Evolutionary conservation across 2,888 invertebrate species (phyloP).

Genomic region (Acrobasis repandana): DNA sequence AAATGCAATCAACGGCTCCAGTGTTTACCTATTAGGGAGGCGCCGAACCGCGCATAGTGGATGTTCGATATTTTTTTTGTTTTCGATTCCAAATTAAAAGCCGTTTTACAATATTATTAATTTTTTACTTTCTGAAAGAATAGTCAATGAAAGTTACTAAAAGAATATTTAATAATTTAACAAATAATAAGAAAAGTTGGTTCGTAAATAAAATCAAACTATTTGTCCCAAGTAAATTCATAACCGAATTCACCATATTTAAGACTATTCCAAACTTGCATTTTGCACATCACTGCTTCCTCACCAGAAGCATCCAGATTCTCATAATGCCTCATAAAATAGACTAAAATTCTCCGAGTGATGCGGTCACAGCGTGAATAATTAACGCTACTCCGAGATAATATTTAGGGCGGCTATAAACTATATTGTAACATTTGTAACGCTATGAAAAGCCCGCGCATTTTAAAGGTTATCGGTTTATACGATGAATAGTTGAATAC

Average conservation of each 20-base stretch:
- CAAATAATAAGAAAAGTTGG: too few species aligned
- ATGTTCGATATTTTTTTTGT: too few species aligned
- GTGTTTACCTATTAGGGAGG: slow-evolving; percentile 26
- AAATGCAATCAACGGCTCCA: slow-evolving; percentile 37
- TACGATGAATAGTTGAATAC: neutral
- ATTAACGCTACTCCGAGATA: slow-evolving; percentile 5
- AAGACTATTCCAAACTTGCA: too few species aligned
- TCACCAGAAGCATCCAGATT: neutral
- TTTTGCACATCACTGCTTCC: neutral
- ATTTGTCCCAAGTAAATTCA: too few species aligned
- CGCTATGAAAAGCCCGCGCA: neutral
- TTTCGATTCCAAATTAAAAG: too few species aligned
- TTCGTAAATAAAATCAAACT: too few species aligned
- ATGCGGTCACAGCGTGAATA: slow-evolving; percentile 1
- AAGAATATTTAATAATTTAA: too few species aligned
- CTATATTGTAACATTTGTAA: slow-evolving; percentile 7
- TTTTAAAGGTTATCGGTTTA: slow-evolving; percentile 7
- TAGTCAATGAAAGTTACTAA: too few species aligned
- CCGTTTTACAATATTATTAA: too few species aligned
- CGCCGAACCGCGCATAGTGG: neutral
- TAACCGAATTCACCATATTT: too few species aligned
- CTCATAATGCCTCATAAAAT: slow-evolving; percentile 4
- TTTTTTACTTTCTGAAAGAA: too few species aligned
- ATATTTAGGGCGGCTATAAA: slow-evolving; percentile 12
- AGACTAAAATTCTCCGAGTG: neutral